These are phyloP conservation scores for Tetraodon nigroviridis DNA, from an alignment of 2,113 vertebrate species.

Conservation along the genomic window DNA sequence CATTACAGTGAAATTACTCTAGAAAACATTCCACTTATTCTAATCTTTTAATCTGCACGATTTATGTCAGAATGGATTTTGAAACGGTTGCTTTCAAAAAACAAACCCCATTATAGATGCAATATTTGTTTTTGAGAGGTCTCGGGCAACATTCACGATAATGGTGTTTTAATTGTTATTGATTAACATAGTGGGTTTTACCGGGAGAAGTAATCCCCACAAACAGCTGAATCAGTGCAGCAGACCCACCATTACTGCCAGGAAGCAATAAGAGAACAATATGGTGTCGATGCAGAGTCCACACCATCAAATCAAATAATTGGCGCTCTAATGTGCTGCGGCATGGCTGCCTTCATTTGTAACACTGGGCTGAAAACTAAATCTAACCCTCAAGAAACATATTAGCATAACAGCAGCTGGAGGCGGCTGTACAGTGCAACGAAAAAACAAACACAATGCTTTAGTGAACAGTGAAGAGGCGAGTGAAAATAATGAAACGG, in stretches of 20 bases:
- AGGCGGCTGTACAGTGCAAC: no score
- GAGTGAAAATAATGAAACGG: not conserved
- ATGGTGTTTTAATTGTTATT: slow-evolving; percentile 40
- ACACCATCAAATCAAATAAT: slow-evolving; percentile 1
- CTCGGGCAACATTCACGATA: slow-evolving; percentile 18
- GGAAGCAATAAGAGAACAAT: slow-evolving; percentile 6
- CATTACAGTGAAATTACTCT: not conserved
- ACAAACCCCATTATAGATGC: not conserved
- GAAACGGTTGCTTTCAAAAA: slow-evolving; percentile 7
- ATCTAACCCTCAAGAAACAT: no score
- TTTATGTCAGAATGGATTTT: slow-evolving; percentile 12
- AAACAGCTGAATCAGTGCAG: slow-evolving; percentile 26
- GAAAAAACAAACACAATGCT: not conserved
- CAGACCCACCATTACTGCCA: slow-evolving; percentile 9
- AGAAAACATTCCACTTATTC: slow-evolving; percentile 3
- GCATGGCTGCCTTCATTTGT: not conserved
- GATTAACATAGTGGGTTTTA: slow-evolving; percentile 27
- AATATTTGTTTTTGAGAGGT: slow-evolving; percentile 2
- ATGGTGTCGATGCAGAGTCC: slow-evolving; percentile 1
- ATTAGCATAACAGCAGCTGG: no score
- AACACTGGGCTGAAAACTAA: not conserved
- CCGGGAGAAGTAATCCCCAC: not conserved
- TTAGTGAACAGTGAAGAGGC: not conserved
- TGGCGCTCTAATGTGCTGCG: slow-evolving; percentile 11
- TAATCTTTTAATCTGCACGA: slow-evolving; percentile 14